phyloP scores from a whole-genome alignment of 2,113 vertebrate genomes.

The Pteronura brasiliensis region DNA sequence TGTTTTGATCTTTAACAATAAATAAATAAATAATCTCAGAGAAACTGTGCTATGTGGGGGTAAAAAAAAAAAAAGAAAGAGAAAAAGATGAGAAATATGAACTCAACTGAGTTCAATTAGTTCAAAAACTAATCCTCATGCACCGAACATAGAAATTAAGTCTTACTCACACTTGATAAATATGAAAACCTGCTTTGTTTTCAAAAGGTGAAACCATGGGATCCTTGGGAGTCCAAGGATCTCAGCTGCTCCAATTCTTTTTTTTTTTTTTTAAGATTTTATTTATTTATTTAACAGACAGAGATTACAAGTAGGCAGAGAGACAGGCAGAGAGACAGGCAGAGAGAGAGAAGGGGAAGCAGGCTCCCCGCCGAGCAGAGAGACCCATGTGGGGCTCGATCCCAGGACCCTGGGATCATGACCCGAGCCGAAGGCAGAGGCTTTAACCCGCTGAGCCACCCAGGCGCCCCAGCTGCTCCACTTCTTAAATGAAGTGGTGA shows the following conservation, averaged over 20 bases:
- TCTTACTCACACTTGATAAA: neutral
- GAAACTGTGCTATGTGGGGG: neutral
- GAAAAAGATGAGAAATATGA: neutral
- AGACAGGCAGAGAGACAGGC: too few relatives aligned
- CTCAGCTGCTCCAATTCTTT: neutral
- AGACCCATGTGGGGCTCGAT: too few relatives aligned
- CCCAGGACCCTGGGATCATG: too few relatives aligned
- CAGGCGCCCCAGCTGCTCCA: neutral
- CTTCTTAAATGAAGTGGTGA: neutral
- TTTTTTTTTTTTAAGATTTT: too few relatives aligned
- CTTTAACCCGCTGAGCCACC: too few relatives aligned
- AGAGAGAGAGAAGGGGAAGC: too few relatives aligned
- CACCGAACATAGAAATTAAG: neutral
- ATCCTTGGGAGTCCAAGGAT: neutral
- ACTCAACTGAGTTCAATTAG: neutral
- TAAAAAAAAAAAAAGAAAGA: too few relatives aligned
- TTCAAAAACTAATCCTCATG: conserved; percentile 7
- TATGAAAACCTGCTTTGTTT: neutral
- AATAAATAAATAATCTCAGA: neutral
- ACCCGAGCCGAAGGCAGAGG: too few relatives aligned
- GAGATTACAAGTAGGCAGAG: too few relatives aligned
- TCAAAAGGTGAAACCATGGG: neutral
- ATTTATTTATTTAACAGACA: too few relatives aligned
- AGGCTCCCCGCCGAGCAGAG: too few relatives aligned
- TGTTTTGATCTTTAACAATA: too few relatives aligned